Evolutionary conservation across 2,888 invertebrate genomes (phyloP).

Genomic region (Oscheius sp.): DNA sequence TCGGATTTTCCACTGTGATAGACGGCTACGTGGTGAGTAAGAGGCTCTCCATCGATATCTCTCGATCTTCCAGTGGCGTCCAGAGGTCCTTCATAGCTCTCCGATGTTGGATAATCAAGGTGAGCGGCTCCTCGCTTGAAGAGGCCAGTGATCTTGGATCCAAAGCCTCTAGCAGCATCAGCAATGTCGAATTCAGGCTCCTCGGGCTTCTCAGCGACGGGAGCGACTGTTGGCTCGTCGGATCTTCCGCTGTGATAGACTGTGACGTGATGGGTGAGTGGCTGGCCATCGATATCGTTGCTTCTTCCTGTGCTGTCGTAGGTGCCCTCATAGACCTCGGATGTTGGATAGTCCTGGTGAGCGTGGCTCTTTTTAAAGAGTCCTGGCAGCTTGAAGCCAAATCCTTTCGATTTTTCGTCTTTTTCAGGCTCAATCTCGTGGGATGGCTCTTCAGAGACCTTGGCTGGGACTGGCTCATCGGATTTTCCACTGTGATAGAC

Average conservation of each 20-base stretch:
- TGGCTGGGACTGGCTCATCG: conserved; percentile 25
- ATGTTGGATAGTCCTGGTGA: conserved; percentile 52
- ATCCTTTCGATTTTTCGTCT: not conserved
- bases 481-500: conserved; percentile 41
- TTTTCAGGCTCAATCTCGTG: not conserved
- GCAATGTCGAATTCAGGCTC: not conserved
- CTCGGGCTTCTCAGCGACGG: not conserved
- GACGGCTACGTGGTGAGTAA: conserved; percentile 38
- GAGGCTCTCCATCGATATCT: conserved; percentile 46
- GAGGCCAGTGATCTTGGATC: conserved; percentile 40
- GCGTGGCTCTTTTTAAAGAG: conserved; percentile 49
- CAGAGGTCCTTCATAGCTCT: conserved; percentile 43
- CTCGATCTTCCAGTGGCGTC: conserved; percentile 29
- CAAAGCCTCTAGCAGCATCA: conserved; percentile 24
- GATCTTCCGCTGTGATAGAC: conserved; percentile 43
- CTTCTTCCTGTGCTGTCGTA: conserved; percentile 32
- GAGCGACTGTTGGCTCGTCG: conserved; percentile 30
- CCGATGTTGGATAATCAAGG: conserved; percentile 40
- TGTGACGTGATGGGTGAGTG: conserved; percentile 44
- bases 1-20: conserved; percentile 35
- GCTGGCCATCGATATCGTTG: conserved; percentile 40
- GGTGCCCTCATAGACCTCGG: conserved; percentile 39
- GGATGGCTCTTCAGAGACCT: not conserved
- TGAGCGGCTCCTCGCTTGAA: conserved; percentile 46
- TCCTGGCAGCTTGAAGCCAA: conserved; percentile 44